These are phyloP conservation scores for Sphinx pinastri DNA, from an alignment of 2,888 invertebrate species.

Conservation along the genomic window DNA sequence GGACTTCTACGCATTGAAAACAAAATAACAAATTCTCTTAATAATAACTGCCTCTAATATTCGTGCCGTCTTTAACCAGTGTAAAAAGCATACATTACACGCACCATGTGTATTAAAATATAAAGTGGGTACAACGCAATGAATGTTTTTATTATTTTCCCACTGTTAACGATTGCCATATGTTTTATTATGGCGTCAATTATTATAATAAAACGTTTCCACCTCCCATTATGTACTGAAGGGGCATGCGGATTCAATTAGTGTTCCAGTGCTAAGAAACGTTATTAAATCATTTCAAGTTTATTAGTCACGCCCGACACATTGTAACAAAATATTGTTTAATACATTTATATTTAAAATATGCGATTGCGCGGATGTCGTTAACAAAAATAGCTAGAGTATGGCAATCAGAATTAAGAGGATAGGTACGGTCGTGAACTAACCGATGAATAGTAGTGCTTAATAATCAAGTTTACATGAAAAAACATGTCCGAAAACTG, in stretches of 20 bases:
- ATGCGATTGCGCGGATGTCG: neutral
- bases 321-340: conserved; percentile 4
- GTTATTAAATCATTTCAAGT: conserved; percentile 31
- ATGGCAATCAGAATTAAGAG: too few relatives aligned
- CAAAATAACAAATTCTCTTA: neutral
- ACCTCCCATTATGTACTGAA: conserved; percentile 41
- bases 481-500: too few relatives aligned
- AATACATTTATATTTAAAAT: neutral
- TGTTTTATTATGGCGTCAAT: conserved; percentile 52
- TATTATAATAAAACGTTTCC: conserved; percentile 56
- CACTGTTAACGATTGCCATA: conserved; percentile 59
- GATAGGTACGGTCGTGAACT: too few relatives aligned
- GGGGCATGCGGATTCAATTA: conserved; percentile 62
- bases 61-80: neutral
- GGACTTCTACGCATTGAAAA: neutral
- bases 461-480: too few relatives aligned
- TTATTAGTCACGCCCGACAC: conserved; percentile 24
- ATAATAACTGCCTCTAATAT: neutral
- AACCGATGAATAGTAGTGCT: too few relatives aligned
- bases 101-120: conserved; percentile 28
- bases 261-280: conserved; percentile 28
- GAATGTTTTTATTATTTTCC: conserved; percentile 52
- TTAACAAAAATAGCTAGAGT: too few relatives aligned
- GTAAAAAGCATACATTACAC: neutral
- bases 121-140: conserved; percentile 48